A percentile compares a stretch with the other conserved stretches of the same genome.
These are phyloP conservation scores for Turdus rufiventris DNA, from an alignment of 2,113 vertebrate species.

Conservation along the genomic window DNA sequence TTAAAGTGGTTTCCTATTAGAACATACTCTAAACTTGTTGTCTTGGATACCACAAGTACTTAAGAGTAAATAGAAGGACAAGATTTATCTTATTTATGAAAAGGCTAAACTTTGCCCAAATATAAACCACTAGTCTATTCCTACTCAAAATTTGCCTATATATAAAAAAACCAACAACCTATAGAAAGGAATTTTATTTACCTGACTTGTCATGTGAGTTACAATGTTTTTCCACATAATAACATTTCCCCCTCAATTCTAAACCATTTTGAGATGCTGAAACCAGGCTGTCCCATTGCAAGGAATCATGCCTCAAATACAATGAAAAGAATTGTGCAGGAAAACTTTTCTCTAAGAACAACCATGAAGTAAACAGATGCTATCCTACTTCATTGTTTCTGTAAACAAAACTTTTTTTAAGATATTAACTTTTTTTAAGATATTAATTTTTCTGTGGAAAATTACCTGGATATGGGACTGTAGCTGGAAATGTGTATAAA, in stretches of 20 bases:
- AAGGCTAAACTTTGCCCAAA: not conserved
- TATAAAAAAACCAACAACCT: not conserved
- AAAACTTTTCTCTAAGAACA: not conserved
- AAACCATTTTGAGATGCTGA: not conserved
- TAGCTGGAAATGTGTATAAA: not conserved
- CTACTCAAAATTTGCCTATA: not conserved
- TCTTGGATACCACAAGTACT: not conserved
- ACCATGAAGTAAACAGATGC: not conserved
- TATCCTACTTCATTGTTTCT: not conserved
- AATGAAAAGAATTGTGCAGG: not conserved
- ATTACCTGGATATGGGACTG: not conserved
- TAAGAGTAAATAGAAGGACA: not conserved
- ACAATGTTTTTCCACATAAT: not conserved
- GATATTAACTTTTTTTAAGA: not conserved
- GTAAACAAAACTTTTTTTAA: not conserved
- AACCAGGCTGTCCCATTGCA: not conserved
- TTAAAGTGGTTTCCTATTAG: not conserved
- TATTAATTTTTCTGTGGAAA: not conserved
- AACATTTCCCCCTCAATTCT: not conserved
- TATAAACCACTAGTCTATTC: not conserved
- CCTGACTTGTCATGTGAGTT: not conserved
- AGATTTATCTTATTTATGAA: not conserved
- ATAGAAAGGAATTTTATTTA: not conserved
- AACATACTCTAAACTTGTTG: not conserved
- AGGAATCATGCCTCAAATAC: not conserved